phyloP scores from a whole-genome alignment of 92 coral and sea anemone species.

The Epizoanthus scotinus region DNA sequence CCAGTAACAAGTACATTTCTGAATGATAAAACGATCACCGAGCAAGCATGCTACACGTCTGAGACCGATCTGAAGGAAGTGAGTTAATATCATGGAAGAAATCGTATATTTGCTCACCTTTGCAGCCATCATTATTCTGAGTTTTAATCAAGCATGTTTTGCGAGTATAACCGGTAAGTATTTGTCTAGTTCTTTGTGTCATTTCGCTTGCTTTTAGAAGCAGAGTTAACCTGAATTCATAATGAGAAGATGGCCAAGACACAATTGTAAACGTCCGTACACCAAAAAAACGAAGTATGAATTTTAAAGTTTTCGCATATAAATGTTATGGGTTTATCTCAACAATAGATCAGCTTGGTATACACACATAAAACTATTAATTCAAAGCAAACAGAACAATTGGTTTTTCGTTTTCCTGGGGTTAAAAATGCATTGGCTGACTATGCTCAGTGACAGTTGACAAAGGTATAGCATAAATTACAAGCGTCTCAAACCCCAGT shows the following conservation, averaged over 20 bases:
- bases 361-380: neutral
- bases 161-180: conserved; percentile 8
- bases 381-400: neutral
- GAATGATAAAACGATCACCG: neutral
- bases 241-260: no score
- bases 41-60: neutral
- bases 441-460: neutral
- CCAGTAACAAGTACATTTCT: no score
- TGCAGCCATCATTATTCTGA: neutral
- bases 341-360: neutral
- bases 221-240: neutral
- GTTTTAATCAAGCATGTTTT: neutral
- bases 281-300: neutral
- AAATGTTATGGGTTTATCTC: no score
- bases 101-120: neutral
- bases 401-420: neutral
- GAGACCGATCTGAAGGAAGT: neutral
- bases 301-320: neutral
- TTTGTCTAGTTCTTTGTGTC: neutral
- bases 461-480: neutral
- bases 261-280: no score
- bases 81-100: neutral
- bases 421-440: neutral
- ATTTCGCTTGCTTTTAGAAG: neutral
- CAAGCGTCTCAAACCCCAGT: neutral